Conservation (phyloP, 1,140 invertebrate species). For the Phenacoccus solenopsis region DNA sequence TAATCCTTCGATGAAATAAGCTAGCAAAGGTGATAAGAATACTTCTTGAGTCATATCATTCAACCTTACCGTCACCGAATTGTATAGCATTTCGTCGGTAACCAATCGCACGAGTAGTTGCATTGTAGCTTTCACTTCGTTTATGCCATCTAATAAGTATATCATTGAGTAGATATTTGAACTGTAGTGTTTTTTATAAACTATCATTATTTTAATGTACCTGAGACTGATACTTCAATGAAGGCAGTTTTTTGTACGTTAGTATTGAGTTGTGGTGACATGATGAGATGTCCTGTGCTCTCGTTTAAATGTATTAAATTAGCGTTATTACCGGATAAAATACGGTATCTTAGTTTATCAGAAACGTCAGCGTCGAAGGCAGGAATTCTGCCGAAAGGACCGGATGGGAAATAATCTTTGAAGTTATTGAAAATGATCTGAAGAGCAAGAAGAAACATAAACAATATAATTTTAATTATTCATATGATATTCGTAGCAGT, state of each 20-base stretch:
- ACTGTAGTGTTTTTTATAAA: not conserved
- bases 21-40: conserved; percentile 80
- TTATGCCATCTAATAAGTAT: conserved; percentile 60
- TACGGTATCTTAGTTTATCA: conserved; percentile 62
- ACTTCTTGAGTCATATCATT: conserved; percentile 86
- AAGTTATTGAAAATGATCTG: conserved; percentile 93
- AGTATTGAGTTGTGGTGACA: conserved; percentile 87
- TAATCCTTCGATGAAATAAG: conserved; percentile 81
- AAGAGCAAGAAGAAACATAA: too few relatives aligned
- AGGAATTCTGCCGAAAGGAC: conserved; percentile 78
- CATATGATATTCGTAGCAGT: conserved; percentile 18
- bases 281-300: conserved; percentile 59
- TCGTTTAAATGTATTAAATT: conserved; percentile 74
- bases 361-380: conserved; percentile 89
- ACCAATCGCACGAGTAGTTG: conserved; percentile 76
- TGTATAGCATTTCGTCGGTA: conserved; percentile 87
- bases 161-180: conserved; percentile 19
- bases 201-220: conserved; percentile 33
- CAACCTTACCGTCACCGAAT: conserved; percentile 85
- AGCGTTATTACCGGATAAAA: conserved; percentile 85
- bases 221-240: conserved; percentile 86
- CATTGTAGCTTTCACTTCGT: conserved; percentile 82
- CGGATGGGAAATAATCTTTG: conserved; percentile 80
- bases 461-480: too few relatives aligned
- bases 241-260: conserved; percentile 88